Base-by-base conservation (phyloP, 2,888 invertebrate species). In the Catocala sponsa region DNA sequence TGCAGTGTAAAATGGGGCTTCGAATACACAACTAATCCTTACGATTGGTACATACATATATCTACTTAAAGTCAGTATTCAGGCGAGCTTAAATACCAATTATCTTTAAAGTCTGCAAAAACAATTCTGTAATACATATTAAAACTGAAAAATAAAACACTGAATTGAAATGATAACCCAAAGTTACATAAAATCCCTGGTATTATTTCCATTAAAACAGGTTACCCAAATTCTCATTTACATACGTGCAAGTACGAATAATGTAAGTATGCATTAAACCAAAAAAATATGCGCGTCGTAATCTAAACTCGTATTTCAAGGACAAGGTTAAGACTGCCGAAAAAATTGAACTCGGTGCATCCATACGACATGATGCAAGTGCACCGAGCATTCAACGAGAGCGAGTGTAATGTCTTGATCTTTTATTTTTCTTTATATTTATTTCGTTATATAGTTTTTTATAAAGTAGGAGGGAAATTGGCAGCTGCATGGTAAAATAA, bases 291-390 rank as follows among this genome's bases (percentile, higher is more conserved):
- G 82, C 85, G 76, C 81, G 81, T 70, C 84, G 90, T 92, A 92
- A 93, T 92, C 91, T 93, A 92, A 94, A 93, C 92, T 91, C 86
- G 91, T 92, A 92, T 90, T 91, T 92, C 94, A 94, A 94, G 94
- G 93, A 86, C 94, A 89, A 82, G 84, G 88, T 87, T 87, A 86
- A 91, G 90, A 87, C 85, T 60, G 83, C 80, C 83, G 81, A 90
- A 92, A 91, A 90, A 91, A 90, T 86, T 82, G 84, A 85, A 84
- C 86, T 84, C 88, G 85, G 85, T 92, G 91, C 92, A 92, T 91
- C 91, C 88, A 87, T 91, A 91, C 87, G 83, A 85, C 82, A 79
- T 85, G 85, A 84, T 85, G 90, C 88, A 91, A 92, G 91, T 91
- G 89, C 91, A 90, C 70, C 73, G 82, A 78, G 81, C 80, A 83